These are phyloP conservation scores for Pogona vitticeps DNA, from an alignment of 2,113 vertebrate genomes.

Conservation along the genomic window DNA sequence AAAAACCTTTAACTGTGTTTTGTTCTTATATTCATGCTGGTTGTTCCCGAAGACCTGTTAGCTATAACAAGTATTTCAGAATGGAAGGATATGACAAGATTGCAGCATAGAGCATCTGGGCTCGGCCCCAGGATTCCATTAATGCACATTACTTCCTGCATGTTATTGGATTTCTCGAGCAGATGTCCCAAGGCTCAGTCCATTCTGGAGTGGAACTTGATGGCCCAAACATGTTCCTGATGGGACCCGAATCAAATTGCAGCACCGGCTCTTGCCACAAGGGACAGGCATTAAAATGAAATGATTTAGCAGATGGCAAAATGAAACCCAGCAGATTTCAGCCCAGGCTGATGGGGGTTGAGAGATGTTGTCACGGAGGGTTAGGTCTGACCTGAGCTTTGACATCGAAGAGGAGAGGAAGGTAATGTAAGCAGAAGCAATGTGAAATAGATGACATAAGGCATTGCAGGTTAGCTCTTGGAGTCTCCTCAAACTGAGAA, in stretches of 20 bases:
- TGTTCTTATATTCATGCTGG: neutral
- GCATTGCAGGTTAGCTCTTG: neutral
- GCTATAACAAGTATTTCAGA: neutral
- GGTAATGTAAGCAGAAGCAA: neutral
- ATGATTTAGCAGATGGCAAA: neutral
- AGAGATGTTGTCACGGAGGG: neutral
- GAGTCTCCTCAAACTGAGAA: neutral
- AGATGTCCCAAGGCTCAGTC: constrained; percentile 8
- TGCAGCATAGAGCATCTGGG: constrained; percentile 8
- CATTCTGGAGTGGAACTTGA: constrained; percentile 38
- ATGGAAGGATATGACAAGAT: neutral
- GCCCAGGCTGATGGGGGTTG: constrained; percentile 8
- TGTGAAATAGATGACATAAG: constrained; percentile 1
- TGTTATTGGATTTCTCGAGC: constrained; percentile 16
- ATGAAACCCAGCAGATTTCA: neutral
- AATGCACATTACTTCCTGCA: neutral
- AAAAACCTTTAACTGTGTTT: neutral
- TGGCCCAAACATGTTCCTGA: neutral
- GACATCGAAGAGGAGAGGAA: neutral
- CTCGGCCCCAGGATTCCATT: neutral
- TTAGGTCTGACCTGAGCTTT: neutral
- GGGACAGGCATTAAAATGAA: constrained; percentile 11
- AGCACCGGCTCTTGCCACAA: neutral
- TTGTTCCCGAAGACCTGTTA: neutral
- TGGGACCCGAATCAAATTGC: constrained; percentile 9